Conservation (phyloP, 2,797 vertebrate species). For the Knipowitschia caucasica region DNA sequence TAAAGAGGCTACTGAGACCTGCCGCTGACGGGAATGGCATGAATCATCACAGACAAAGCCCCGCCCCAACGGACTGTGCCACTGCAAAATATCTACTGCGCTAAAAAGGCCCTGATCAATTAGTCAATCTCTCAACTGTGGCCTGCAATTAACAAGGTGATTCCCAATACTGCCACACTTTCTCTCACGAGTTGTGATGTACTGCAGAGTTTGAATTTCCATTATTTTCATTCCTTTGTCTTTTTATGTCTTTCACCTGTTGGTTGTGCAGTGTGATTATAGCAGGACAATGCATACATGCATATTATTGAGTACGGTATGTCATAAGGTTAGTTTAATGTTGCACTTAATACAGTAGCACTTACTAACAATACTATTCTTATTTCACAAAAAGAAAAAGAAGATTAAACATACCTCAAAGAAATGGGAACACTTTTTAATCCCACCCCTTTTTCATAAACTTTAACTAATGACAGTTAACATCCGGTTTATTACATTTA, state of each 20-base stretch:
- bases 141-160: conserved; percentile 71
- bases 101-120: conserved; percentile 73
- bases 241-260: not conserved
- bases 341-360: no score
- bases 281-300: no score
- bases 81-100: conserved; percentile 64
- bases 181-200: not conserved
- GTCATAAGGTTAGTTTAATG: no score
- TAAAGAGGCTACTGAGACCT: conserved; percentile 70
- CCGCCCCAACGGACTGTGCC: conserved; percentile 51
- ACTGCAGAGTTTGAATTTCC: not conserved
- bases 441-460: no score
- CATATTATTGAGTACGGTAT: no score
- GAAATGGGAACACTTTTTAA: no score
- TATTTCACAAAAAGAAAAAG: no score
- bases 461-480: no score
- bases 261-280: no score
- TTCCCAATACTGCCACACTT: conserved; percentile 52
- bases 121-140: conserved; percentile 74
- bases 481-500: no score
- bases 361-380: no score
- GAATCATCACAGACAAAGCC: conserved; percentile 71
- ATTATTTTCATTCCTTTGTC: not conserved
- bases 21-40: conserved; percentile 58
- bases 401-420: no score